Evolutionary conservation across 2,888 invertebrate species (phyloP).

Genomic region (Trachelus iudaicus): DNA sequence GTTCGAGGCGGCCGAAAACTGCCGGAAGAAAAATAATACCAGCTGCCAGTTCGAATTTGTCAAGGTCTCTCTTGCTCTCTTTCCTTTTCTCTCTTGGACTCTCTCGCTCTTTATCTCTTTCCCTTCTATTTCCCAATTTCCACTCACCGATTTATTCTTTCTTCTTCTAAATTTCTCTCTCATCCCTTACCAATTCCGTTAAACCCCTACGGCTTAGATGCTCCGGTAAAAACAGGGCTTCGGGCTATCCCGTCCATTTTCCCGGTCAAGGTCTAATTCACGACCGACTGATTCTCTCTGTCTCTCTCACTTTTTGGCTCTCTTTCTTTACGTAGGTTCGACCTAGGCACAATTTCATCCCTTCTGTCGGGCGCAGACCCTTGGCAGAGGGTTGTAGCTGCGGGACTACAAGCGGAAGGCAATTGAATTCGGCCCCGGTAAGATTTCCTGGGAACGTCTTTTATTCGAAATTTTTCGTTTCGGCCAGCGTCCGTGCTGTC

Average conservation of each 20-base stretch:
- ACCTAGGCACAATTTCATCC: background rate
- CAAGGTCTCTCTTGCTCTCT: background rate
- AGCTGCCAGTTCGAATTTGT: background rate
- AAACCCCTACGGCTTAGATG: background rate
- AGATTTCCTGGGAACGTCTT: background rate
- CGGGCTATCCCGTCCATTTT: background rate
- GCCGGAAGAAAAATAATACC: background rate
- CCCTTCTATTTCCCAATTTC: background rate
- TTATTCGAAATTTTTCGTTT: background rate
- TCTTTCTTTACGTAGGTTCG: background rate
- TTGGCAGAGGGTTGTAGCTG: background rate
- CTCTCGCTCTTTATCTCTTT: background rate
- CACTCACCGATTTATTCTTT: background rate
- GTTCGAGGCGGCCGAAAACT: background rate
- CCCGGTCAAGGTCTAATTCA: conserved; percentile 1
- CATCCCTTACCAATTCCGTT: background rate
- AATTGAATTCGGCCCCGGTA: background rate
- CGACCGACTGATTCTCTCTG: background rate
- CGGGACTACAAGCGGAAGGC: background rate
- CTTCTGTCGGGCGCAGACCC: background rate
- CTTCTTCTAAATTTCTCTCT: background rate
- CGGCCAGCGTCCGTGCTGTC: background rate
- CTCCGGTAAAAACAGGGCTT: background rate
- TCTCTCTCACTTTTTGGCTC: background rate
- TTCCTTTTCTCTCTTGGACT: background rate